Conservation (phyloP, 2,113 vertebrate species). For the Nettapus auritus region DNA sequence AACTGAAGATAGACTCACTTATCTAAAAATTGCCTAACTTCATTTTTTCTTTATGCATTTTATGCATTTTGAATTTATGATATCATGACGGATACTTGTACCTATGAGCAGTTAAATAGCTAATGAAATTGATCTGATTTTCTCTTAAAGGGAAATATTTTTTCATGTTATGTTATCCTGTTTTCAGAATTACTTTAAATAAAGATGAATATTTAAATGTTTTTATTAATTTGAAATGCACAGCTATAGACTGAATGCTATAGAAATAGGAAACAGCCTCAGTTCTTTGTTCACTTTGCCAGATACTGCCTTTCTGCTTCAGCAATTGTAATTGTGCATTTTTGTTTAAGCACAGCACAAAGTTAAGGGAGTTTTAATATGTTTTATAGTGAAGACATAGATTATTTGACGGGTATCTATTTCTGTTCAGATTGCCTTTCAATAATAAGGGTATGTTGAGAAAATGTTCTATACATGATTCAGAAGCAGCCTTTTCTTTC, state of each 20-base stretch:
- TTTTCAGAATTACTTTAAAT: not conserved
- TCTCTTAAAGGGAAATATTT: not conserved
- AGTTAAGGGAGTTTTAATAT: not conserved
- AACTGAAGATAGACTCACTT: not conserved
- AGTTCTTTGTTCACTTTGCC: not conserved
- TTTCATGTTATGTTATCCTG: not conserved
- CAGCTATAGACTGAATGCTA: not conserved
- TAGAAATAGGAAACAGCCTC: not conserved
- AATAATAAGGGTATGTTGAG: not conserved
- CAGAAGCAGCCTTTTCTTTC: not conserved
- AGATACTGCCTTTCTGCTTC: not conserved
- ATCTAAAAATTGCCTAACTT: not conserved
- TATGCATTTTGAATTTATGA: not conserved
- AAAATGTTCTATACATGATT: not conserved
- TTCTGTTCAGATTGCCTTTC: not conserved
- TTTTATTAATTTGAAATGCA: not conserved
- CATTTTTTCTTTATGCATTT: not conserved
- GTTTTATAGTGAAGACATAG: not conserved
- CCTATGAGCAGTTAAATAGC: not conserved
- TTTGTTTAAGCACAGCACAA: not conserved
- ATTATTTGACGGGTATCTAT: not conserved
- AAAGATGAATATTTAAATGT: not conserved
- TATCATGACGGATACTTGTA: not conserved
- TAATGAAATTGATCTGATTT: not conserved
- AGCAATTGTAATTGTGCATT: not conserved